phyloP scores from a whole-genome alignment of 2,113 vertebrate species.

The Eleginops maclovinus region DNA sequence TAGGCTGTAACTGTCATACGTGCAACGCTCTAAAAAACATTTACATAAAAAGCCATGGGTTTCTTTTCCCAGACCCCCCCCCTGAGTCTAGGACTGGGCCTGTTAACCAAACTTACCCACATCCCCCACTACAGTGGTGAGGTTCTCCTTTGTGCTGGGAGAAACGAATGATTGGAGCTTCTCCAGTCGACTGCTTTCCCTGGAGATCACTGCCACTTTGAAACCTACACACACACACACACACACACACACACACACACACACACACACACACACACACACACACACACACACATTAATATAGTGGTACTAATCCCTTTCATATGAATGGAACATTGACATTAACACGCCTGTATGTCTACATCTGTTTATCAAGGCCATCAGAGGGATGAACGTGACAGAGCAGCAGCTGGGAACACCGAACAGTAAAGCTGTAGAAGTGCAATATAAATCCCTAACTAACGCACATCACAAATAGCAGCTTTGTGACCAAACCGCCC shows the following conservation, averaged over 20 bases:
- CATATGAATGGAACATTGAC: slow-evolving; percentile 14
- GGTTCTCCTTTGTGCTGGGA: slow-evolving; percentile 74
- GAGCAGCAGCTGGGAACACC: slow-evolving; percentile 24
- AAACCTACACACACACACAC: slow-evolving; percentile 73
- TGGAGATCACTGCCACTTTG: slow-evolving; percentile 87
- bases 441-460: slow-evolving; percentile 4
- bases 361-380: slow-evolving; percentile 48
- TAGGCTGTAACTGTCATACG: no score
- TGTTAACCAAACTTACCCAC: slow-evolving; percentile 78
- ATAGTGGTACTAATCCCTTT: slow-evolving; percentile 22
- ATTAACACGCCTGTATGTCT: neutral
- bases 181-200: slow-evolving; percentile 83
- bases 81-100: no score
- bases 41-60: no score
- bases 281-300: slow-evolving; percentile 36
- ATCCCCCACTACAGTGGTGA: slow-evolving; percentile 85
- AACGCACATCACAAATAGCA: neutral
- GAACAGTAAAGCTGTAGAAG: slow-evolving; percentile 8
- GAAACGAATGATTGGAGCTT: slow-evolving; percentile 81
- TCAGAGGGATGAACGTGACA: slow-evolving; percentile 22
- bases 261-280: slow-evolving; percentile 25
- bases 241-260: neutral
- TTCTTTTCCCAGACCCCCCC: neutral
- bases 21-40: no score
- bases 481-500: neutral